Evolutionary conservation across 2,797 vertebrate genomes (phyloP), one percentile per base, ranked within the genome.

Genomic region (Avahi laniger): DNA sequence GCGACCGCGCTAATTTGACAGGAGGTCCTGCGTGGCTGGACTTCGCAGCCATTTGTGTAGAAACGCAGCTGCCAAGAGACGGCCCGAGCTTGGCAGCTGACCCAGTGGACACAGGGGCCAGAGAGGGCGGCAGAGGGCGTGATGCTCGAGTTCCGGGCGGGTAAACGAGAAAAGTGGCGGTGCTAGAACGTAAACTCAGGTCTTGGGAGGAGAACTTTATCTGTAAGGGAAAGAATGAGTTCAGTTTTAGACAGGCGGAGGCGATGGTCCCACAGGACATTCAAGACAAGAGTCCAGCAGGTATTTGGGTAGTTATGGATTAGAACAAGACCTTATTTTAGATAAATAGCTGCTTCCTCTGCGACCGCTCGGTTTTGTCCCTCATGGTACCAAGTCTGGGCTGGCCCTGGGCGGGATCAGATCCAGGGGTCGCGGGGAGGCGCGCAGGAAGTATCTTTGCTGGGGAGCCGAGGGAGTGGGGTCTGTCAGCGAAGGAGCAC

Each of bases 351-450:
- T 79, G 10, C 35, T 91, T 33, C 80, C 30, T 70, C 88, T 95
- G 95, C 54, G 93, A 65, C 4, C 54, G 65, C 91, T 30, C 91
- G 95, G n/a, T 54, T 43, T 93, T 93, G 65, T 43, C 70, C 24
- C 33, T 17, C 4, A 5, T 14, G 38, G 52, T 8, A 43, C 73
- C 52, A 4, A 48, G 69, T 85, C 81, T 79, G 83, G 67, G 72
- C 17, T 79, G 69, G 75, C 85, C 1, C 14, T 52, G 95, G 70
- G 4, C 7, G 0, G 35, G 63, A 33, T 78, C 54, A 41, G 22
- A 54, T 52, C 65, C 63, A 50, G 30, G 0, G 33, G 17, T 14
- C 0, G 20, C 30, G 26, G 67, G 50, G 59, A 59, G 43, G 54
- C 15, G 48, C 26, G 70, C 13, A 33, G 70, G 65, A 0, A 57